Evolutionary conservation across 2,888 invertebrate species (phyloP).

Genomic region (Apamea anceps): DNA sequence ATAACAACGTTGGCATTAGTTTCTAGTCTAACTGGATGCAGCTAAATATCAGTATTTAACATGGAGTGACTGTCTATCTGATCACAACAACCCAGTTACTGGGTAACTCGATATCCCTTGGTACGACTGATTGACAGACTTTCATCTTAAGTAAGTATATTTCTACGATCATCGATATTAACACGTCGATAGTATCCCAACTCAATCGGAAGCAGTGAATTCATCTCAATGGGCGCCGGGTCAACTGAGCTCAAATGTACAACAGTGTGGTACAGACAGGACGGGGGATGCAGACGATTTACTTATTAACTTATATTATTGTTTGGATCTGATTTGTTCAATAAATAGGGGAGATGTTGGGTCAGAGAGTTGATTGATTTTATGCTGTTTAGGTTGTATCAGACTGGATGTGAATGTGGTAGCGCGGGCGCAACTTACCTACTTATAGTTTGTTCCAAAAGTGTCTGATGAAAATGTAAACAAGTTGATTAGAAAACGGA

Average conservation of each 20-base stretch:
- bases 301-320: conserved; percentile 48
- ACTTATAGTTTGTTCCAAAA: too few relatives aligned
- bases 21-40: neutral
- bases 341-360: neutral
- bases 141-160: too few relatives aligned
- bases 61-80: neutral
- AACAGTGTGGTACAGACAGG: conserved; percentile 52
- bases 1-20: neutral
- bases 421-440: neutral
- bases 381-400: neutral
- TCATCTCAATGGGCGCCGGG: conserved; percentile 73
- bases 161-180: conserved; percentile 5
- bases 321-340: conserved; percentile 38
- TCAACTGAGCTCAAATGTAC: conserved; percentile 71
- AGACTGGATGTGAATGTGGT: neutral
- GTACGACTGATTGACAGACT: neutral
- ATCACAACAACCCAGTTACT: neutral
- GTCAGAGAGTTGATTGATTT: neutral
- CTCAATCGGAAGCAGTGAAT: conserved; percentile 79
- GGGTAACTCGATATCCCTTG: neutral
- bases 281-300: conserved; percentile 61
- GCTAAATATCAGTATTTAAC: too few relatives aligned
- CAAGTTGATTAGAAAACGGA: too few relatives aligned
- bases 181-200: conserved; percentile 47
- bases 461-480: too few relatives aligned